Evolutionary conservation across 2,797 vertebrate species (phyloP).

Genomic region (Microchirus variegatus): DNA sequence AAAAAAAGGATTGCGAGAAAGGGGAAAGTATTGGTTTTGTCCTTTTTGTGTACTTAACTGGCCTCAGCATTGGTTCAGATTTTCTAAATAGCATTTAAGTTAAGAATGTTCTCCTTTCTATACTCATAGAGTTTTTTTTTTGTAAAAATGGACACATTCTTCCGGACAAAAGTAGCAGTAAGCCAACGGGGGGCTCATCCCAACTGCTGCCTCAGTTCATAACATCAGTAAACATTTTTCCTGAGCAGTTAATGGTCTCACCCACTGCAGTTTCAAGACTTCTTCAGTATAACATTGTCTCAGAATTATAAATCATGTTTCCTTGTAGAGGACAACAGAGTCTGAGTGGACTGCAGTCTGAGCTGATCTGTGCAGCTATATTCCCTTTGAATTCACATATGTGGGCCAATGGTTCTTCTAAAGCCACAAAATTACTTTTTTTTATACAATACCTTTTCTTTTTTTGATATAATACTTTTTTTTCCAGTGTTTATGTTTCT

Average conservation of each 20-base stretch:
- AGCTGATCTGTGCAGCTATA: conserved; percentile 24
- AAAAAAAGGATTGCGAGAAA: not conserved
- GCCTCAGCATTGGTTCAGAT: conserved; percentile 11
- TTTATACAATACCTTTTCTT: conserved; percentile 18
- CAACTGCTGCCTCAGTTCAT: no score
- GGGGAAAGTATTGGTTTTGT: no score
- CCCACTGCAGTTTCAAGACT: no score
- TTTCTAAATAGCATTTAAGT: conserved; percentile 15
- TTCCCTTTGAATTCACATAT: conserved; percentile 35
- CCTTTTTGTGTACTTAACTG: not conserved
- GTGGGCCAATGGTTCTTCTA: conserved; percentile 24
- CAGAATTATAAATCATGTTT: no score
- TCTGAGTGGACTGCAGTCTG: conserved; percentile 5
- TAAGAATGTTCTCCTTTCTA: conserved; percentile 1
- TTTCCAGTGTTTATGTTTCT: conserved; percentile 12
- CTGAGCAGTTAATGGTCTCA: no score
- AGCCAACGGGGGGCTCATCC: no score
- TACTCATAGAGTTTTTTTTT: no score
- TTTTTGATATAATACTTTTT: not conserved
- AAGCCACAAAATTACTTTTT: conserved; percentile 32
- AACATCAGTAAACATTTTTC: no score
- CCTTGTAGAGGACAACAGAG: no score
- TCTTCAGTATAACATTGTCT: no score
- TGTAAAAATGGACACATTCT: no score
- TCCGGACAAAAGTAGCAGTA: no score